Evolutionary conservation across 2,113 vertebrate species (phyloP).

Genomic region (Balaenoptera acutorostrata): DNA sequence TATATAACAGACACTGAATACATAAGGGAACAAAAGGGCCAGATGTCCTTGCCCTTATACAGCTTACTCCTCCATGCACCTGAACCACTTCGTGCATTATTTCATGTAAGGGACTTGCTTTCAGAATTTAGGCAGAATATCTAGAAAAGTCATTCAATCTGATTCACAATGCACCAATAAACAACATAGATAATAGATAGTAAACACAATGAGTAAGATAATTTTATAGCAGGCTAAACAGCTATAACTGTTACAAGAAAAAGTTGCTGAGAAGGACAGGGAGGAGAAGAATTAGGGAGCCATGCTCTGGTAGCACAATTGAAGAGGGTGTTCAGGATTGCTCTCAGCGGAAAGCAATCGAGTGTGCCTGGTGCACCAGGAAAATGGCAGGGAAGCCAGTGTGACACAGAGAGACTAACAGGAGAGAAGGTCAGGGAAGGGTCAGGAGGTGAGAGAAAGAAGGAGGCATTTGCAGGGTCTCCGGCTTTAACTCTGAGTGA

Average conservation of each 20-base stretch:
- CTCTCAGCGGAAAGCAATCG: neutral
- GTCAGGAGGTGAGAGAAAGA: neutral
- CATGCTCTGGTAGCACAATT: neutral
- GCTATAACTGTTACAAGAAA: neutral
- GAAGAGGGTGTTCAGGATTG: neutral
- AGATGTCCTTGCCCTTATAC: too few species aligned
- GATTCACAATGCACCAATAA: neutral
- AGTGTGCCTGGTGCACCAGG: neutral
- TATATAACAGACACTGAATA: neutral
- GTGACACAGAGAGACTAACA: neutral
- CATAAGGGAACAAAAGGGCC: neutral
- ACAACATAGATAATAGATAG: neutral
- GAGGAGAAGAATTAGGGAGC: neutral
- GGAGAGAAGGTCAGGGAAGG: neutral
- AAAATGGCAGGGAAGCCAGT: neutral
- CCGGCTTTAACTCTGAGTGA: neutral
- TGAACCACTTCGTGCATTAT: neutral
- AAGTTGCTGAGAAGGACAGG: neutral
- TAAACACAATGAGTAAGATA: neutral
- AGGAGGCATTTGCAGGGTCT: neutral
- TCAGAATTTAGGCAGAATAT: neutral
- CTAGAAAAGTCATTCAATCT: neutral
- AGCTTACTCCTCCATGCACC: neutral
- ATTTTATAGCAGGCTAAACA: neutral
- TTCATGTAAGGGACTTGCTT: neutral